Conservation (phyloP, 2,113 vertebrate species). For the Hippocampus guttulatus region DNA sequence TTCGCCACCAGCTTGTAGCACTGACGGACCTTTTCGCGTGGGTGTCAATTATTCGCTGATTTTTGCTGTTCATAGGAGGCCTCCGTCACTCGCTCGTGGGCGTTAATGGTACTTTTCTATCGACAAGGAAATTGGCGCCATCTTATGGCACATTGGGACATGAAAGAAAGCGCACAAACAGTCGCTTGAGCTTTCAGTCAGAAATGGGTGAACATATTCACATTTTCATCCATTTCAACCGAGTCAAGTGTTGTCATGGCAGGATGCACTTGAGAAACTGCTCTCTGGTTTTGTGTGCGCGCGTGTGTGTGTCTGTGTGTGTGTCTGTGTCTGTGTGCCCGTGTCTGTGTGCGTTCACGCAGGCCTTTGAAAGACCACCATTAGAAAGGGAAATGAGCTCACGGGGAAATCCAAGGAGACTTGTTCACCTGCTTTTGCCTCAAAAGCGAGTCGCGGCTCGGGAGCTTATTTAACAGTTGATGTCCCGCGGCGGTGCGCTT, state of each 20-base stretch:
- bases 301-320: neutral
- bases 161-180: too few relatives aligned
- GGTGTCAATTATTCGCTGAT: too few relatives aligned
- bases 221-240: neutral
- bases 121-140: too few relatives aligned
- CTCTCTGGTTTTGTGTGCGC: conserved; percentile 34
- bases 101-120: too few relatives aligned
- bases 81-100: too few relatives aligned
- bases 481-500: conserved; percentile 68
- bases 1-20: neutral
- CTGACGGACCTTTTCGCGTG: too few relatives aligned
- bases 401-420: conserved; percentile 53
- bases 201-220: neutral
- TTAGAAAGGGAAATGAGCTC: conserved; percentile 68
- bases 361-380: conserved; percentile 58
- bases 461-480: conserved; percentile 73
- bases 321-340: conserved; percentile 30
- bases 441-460: conserved; percentile 59
- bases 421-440: conserved; percentile 59
- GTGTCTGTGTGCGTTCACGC: conserved; percentile 50
- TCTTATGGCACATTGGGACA: too few relatives aligned
- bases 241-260: conserved; percentile 58
- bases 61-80: too few relatives aligned
- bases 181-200: neutral
- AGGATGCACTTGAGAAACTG: conserved; percentile 59